A percentile compares a stretch with the other conserved stretches of the same genome.
Conservation (phyloP, 2,113 vertebrate species). For the Grammomys dolichurus region DNA sequence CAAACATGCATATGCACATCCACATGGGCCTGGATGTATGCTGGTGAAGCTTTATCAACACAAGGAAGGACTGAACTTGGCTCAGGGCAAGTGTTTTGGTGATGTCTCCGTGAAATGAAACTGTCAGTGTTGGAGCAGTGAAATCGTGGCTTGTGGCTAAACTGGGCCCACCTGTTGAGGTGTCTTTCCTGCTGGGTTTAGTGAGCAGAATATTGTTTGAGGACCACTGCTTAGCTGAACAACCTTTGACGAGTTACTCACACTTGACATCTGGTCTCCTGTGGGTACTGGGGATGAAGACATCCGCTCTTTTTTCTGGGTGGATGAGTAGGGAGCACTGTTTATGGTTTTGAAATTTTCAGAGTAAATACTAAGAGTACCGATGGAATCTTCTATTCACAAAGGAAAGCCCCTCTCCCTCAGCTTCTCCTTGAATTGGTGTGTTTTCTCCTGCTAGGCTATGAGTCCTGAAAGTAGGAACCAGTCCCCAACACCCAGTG, state of each 20-base stretch:
- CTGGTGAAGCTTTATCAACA: conserved; percentile 42
- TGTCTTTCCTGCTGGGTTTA: neutral
- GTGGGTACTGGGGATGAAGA: neutral
- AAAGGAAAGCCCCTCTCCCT: neutral
- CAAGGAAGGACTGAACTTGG: neutral
- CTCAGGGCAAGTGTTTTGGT: neutral
- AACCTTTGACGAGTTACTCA: neutral
- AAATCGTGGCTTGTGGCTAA: neutral
- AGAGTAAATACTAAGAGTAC: neutral
- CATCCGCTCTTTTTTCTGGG: too few relatives aligned
- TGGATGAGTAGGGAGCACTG: neutral
- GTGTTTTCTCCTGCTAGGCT: neutral
- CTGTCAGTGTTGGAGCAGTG: neutral
- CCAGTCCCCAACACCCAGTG: neutral
- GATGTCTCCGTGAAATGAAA: neutral
- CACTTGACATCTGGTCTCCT: neutral
- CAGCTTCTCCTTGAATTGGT: conserved; percentile 18
- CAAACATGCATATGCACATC: neutral
- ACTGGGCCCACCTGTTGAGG: neutral
- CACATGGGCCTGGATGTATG: neutral
- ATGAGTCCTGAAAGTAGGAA: neutral
- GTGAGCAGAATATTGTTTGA: neutral
- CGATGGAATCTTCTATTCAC: conserved; percentile 10
- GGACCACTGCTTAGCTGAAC: neutral
- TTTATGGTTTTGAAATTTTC: conserved; percentile 9